A percentile compares a stretch with the other conserved stretches of the same genome.
phyloP scores from a whole-genome alignment of 2,888 invertebrate genomes.

The Pollenia amentaria region DNA sequence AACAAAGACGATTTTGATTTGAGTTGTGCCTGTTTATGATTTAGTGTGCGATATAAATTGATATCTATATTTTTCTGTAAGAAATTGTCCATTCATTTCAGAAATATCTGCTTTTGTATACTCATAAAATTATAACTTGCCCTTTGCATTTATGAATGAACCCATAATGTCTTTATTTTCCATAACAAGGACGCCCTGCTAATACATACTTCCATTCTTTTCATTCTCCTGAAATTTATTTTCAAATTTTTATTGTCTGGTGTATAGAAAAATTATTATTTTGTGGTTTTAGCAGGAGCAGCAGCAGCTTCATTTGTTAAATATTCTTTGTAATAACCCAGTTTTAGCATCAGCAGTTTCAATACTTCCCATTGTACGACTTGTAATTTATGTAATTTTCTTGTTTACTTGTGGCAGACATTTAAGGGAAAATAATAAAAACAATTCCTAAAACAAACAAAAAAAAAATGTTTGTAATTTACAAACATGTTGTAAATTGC shows the following conservation, averaged over 20 bases:
- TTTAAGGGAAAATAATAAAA: not conserved
- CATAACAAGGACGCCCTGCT: not conserved
- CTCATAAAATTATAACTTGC: too few species aligned
- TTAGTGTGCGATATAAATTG: too few species aligned
- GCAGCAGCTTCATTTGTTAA: not conserved
- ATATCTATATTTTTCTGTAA: too few species aligned
- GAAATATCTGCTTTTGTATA: too few species aligned
- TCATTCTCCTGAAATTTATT: constrained; percentile 1
- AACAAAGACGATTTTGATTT: too few species aligned
- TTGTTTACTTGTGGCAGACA: constrained; percentile 33
- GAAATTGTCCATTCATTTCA: too few species aligned
- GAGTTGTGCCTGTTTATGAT: too few species aligned
- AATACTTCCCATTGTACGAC: constrained; percentile 12
- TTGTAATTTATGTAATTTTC: constrained; percentile 46
- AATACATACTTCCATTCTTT: not conserved
- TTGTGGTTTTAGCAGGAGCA: constrained; percentile 8
- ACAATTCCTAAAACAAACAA: not conserved
- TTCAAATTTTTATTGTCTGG: constrained; percentile 7
- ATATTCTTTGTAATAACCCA: constrained; percentile 17
- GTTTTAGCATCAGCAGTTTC: not conserved
- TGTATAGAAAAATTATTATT: constrained; percentile 35
- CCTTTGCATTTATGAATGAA: too few species aligned
- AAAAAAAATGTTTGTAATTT: constrained; percentile 13
- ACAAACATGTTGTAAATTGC: constrained; percentile 30
- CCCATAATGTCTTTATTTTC: too few species aligned